A percentile compares a stretch with the other conserved stretches of the same genome.
These are phyloP conservation scores for Mylabris phalerata DNA, from an alignment of 1,140 invertebrate genomes.

Conservation along the genomic window DNA sequence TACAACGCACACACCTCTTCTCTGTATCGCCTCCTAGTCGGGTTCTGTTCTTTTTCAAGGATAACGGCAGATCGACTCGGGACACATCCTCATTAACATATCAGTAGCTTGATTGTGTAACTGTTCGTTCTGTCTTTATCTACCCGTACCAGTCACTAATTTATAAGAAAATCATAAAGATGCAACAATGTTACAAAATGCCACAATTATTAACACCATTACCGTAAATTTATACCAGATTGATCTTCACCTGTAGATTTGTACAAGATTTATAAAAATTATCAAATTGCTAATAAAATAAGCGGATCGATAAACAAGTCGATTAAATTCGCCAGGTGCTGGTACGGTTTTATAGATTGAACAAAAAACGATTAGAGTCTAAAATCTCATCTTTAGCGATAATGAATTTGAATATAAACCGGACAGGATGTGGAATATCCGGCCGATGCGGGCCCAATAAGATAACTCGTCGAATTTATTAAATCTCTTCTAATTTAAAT, in stretches of 20 bases:
- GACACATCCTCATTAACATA: conserved; percentile 28
- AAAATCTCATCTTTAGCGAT: background rate
- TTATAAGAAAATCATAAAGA: background rate
- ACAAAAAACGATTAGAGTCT: background rate
- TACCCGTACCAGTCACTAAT: conserved; percentile 13
- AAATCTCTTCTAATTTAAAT: no score
- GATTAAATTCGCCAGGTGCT: no score
- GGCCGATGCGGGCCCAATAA: no score
- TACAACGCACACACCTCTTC: conserved; percentile 3
- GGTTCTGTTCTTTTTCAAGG: conserved; percentile 16
- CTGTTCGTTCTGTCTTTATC: background rate
- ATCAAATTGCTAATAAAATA: no score
- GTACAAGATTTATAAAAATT: no score
- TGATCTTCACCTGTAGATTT: background rate
- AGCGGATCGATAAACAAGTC: no score
- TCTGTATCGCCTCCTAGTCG: no score
- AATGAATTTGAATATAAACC: background rate
- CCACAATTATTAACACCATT: background rate
- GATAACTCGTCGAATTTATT: no score
- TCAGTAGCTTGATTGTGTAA: conserved; percentile 18
- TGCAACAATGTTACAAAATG: background rate
- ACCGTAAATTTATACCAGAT: no score
- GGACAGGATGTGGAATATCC: no score
- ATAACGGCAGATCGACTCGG: conserved; percentile 20
- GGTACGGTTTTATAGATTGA: background rate